Evolutionary conservation across 2,797 vertebrate species (phyloP), one percentile per base, ranked within the genome.

Genomic region (Hozukius guyotensis): DNA sequence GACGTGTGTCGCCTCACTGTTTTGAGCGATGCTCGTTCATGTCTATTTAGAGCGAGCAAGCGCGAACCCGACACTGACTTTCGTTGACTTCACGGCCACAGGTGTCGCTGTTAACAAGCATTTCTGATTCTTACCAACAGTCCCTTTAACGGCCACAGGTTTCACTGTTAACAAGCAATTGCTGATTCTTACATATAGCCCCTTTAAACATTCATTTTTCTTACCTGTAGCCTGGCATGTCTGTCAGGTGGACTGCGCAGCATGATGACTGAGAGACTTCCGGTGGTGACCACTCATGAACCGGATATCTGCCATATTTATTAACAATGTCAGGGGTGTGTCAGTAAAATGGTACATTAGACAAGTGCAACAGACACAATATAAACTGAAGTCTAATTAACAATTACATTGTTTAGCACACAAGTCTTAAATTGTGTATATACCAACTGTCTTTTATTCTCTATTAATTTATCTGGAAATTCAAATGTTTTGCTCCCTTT

Each of bases 1-100:
- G 38, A 16, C 38, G 38, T 42, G 38, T 42, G 38, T 42, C 13
- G 0, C 38, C 38, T 42, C 0, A 42, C 5, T 42, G 13, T 42
- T 42, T 42, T 42, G 38, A 42, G 38, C 13, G 13, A 42, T 16
- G 38, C 38, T 42, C 5, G 13, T 42, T 42, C 36, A 14, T 14
- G 38, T 38, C 38, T 38, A 38, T 14, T 0, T 38, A 38, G 36
- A 38, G 36, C 5, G 13, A 38, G 13, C 36, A 0, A 42, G 13
- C 13, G 13, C 5, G 38, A 42, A 14, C 38, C 38, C 38, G 5
- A 6, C 38, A 4, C 38, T 42, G 38, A 42, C 38, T 42, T 42
- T 42, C 38, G 0, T 0, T 16, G 38, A 42, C 38, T 42, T 38
- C 12, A 14, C 36, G 36, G 36, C 34, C 34, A 36, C 34, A 36